Evolutionary conservation across 2,888 invertebrate genomes (phyloP).

Genomic region (Eudasyphora cyanicolor): DNA sequence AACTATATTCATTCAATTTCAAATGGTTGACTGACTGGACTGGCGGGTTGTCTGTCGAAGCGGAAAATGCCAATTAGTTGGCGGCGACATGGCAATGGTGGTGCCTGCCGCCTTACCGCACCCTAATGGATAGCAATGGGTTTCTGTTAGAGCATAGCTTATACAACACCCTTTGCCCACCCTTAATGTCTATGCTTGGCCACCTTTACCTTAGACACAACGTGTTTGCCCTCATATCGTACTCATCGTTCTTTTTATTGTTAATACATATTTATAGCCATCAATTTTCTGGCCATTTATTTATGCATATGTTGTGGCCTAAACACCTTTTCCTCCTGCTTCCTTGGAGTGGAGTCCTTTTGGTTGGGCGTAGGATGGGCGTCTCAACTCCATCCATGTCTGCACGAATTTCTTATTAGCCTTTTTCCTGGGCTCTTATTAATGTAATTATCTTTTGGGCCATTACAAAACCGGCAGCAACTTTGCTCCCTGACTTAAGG

Average conservation of each 20-base stretch:
- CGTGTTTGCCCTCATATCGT: background rate
- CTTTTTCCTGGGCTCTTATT: constrained; percentile 12
- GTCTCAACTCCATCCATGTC: background rate
- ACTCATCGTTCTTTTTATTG: background rate
- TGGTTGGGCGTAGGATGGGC: no score
- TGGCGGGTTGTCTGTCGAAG: background rate
- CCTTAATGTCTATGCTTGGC: background rate
- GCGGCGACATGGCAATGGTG: background rate
- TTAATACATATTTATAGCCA: constrained; percentile 46
- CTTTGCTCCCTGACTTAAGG: constrained; percentile 10
- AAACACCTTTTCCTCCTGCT: background rate
- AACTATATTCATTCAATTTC: background rate
- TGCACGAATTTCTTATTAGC: constrained; percentile 14
- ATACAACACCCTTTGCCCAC: background rate
- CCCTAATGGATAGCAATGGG: background rate
- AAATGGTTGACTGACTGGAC: no score
- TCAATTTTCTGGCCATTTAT: constrained; percentile 55
- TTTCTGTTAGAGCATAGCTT: background rate
- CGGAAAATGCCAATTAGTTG: constrained; percentile 21
- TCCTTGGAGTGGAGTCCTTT: background rate
- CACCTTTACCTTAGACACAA: background rate
- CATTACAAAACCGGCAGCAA: constrained; percentile 1
- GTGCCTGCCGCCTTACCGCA: background rate
- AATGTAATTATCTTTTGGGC: constrained; percentile 21
- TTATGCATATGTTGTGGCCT: constrained; percentile 39